Evolutionary conservation across 2,797 vertebrate species (phyloP).

Genomic region (Eurystomus glaucurus): DNA sequence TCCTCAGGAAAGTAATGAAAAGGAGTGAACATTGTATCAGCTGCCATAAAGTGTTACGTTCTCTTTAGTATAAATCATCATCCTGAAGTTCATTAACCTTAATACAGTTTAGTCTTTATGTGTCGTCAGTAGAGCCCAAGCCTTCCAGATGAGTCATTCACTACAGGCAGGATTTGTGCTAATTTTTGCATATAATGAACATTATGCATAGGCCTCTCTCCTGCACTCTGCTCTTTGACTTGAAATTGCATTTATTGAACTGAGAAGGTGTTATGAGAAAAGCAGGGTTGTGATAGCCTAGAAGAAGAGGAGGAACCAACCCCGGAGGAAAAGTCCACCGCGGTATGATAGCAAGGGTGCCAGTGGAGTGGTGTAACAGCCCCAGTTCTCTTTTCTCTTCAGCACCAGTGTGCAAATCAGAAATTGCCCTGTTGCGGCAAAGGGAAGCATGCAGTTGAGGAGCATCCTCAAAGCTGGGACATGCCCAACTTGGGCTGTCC

Average conservation of each 20-base stretch:
- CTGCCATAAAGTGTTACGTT: conserved; percentile 17
- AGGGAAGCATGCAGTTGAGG: not conserved
- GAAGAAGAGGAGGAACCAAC: not conserved
- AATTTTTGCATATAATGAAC: not conserved
- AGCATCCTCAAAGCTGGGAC: fast-evolving
- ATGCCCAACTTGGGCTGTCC: not conserved
- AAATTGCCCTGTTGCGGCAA: not conserved
- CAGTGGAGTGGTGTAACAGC: not conserved
- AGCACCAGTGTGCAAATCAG: not conserved
- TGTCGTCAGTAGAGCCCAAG: conserved; percentile 23
- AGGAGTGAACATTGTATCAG: conserved; percentile 15
- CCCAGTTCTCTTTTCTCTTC: not conserved
- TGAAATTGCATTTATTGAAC: not conserved
- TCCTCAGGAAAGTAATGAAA: conserved; percentile 49
- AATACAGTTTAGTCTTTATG: conserved; percentile 22
- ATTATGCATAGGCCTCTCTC: not conserved
- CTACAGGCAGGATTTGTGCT: not conserved
- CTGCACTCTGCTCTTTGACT: not conserved
- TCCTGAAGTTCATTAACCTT: conserved; percentile 58
- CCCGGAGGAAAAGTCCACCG: not conserved
- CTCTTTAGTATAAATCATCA: conserved; percentile 53
- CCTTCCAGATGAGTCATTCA: conserved; percentile 14
- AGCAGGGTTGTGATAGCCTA: not conserved
- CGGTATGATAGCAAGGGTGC: not conserved
- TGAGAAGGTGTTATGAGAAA: not conserved